A percentile compares a stretch with the other conserved stretches of the same genome.
Evolutionary conservation across 2,113 vertebrate species (phyloP).

Genomic region (Talpa occidentalis): DNA sequence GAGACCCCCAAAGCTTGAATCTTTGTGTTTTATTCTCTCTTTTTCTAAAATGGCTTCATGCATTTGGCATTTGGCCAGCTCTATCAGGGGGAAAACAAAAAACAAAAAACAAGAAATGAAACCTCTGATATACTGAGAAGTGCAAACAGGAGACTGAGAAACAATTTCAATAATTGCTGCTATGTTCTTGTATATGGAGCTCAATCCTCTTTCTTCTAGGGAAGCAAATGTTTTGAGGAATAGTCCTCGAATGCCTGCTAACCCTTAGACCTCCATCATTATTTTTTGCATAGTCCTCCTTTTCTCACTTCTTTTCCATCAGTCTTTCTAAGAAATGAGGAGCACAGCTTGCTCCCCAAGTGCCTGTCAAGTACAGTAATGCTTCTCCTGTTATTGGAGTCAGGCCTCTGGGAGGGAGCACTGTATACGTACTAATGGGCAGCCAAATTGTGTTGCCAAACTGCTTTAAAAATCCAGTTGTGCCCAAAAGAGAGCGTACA

Average conservation of each 20-base stretch:
- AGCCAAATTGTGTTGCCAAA: slow-evolving; percentile 31
- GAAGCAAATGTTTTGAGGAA: background rate
- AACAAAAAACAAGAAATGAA: slow-evolving; percentile 2
- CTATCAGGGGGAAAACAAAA: too few relatives aligned
- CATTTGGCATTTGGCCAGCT: background rate
- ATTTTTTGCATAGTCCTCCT: background rate
- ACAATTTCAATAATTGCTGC: background rate
- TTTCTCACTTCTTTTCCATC: background rate
- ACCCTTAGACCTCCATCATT: background rate
- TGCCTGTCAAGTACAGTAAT: slow-evolving; percentile 11
- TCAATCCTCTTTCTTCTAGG: background rate
- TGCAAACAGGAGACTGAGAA: background rate
- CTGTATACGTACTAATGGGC: background rate
- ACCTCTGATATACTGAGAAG: background rate
- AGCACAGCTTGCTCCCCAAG: background rate
- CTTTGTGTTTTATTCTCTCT: background rate
- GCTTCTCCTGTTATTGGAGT: background rate
- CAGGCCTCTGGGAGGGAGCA: background rate
- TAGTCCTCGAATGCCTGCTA: background rate
- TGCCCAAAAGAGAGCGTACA: background rate
- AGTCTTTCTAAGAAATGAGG: slow-evolving; percentile 21
- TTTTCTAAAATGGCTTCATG: slow-evolving; percentile 12
- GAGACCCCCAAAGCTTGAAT: background rate
- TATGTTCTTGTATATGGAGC: background rate
- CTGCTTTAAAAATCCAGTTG: background rate